phyloP scores from a whole-genome alignment of 2,113 vertebrate genomes.

The Rhinolophus ferrumequinum region DNA sequence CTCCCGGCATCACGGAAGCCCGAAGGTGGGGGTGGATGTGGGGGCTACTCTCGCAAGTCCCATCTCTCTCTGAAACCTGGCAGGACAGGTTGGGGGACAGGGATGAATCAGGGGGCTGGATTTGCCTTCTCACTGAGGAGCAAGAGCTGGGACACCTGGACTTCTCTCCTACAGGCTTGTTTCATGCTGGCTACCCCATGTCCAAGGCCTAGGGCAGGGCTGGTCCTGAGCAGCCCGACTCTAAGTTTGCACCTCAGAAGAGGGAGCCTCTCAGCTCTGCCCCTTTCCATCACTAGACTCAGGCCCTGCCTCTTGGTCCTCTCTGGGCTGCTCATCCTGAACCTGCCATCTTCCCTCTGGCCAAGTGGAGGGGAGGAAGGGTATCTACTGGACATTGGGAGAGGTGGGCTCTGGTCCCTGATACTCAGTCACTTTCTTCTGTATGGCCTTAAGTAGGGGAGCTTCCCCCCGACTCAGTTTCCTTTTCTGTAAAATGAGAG shows the following conservation, averaged over 20 bases:
- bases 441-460: rapidly evolving
- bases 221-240: not conserved
- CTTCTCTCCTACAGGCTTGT: not conserved
- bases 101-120: not conserved
- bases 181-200: not conserved
- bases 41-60: not conserved
- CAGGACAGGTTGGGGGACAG: constrained; percentile 23
- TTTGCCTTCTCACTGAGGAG: not conserved
- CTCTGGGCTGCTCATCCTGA: not conserved
- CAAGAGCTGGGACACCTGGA: not conserved
- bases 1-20: not conserved
- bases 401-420: not conserved
- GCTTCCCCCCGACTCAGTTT: not conserved
- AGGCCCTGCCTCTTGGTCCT: not conserved
- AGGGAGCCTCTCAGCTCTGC: not conserved
- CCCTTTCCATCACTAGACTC: not conserved
- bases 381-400: not conserved
- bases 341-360: not conserved
- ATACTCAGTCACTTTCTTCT: not conserved
- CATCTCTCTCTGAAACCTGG: constrained; percentile 4
- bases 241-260: not conserved
- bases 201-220: not conserved
- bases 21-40: not conserved
- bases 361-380: not conserved
- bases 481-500: not conserved